Conservation (phyloP, 2,888 invertebrate species). For the Parascotia fuliginaria region DNA sequence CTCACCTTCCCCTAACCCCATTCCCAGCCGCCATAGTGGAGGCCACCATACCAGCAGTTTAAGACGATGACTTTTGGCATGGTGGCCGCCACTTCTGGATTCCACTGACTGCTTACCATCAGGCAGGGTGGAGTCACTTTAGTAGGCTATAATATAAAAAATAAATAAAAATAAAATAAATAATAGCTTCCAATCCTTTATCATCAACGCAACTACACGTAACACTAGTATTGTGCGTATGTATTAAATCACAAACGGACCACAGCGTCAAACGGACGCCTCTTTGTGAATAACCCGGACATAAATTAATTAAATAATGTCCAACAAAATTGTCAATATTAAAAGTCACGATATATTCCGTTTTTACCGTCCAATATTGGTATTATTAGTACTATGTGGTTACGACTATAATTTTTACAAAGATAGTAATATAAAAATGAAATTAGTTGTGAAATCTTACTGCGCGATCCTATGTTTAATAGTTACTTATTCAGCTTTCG, state of each 20-base stretch:
- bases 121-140: too few relatives aligned
- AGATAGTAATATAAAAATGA: conserved; percentile 35
- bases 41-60: too few relatives aligned
- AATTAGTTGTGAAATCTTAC: conserved; percentile 51
- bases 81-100: too few relatives aligned
- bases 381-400: conserved; percentile 62
- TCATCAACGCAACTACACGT: conserved; percentile 30
- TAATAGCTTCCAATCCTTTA: conserved; percentile 33
- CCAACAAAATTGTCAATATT: conserved; percentile 29
- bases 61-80: too few relatives aligned
- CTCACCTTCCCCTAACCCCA: too few relatives aligned
- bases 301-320: conserved; percentile 44
- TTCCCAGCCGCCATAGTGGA: too few relatives aligned
- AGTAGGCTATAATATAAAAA: too few relatives aligned
- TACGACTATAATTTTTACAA: conserved; percentile 64
- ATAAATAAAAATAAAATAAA: too few relatives aligned
- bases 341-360: conserved; percentile 35
- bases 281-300: conserved; percentile 42
- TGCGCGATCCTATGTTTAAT: conserved; percentile 50
- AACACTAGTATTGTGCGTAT: conserved; percentile 43
- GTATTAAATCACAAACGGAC: conserved; percentile 56
- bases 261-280: conserved; percentile 50
- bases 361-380: conserved; percentile 56
- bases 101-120: too few relatives aligned
- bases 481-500: conserved; percentile 48